Conservation (phyloP, 2,113 vertebrate genomes). For the Plotosus lineatus region DNA sequence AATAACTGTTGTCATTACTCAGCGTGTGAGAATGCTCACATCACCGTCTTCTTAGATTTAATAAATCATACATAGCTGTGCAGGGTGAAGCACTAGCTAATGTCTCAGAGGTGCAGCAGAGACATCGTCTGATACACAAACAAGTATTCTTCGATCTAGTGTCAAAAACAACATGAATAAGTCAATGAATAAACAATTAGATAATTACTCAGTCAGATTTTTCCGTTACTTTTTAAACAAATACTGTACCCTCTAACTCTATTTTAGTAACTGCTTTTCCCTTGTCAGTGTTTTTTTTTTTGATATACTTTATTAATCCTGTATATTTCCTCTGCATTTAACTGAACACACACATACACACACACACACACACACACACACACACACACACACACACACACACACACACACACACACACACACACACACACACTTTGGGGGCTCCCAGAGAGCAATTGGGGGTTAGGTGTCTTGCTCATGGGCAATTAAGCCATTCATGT, state of each 20-base stretch:
- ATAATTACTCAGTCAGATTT: background rate
- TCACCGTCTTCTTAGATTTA: conserved; percentile 40
- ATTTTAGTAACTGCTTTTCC: background rate
- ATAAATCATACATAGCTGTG: conserved; percentile 18
- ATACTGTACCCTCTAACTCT: background rate
- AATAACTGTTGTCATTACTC: background rate
- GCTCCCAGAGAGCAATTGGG: too few species aligned
- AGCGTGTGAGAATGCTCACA: conserved; percentile 43
- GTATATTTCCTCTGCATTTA: too few species aligned
- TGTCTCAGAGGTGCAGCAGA: background rate
- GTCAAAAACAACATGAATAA: background rate
- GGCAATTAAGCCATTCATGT: too few species aligned
- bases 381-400: too few species aligned
- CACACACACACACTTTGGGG: too few species aligned
- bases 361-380: too few species aligned
- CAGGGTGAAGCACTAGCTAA: background rate
- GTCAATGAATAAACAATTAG: background rate
- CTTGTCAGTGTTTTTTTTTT: background rate
- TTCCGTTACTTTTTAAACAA: background rate
- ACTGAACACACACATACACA: background rate
- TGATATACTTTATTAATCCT: too few species aligned
- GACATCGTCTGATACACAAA: background rate
- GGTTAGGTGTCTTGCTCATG: too few species aligned
- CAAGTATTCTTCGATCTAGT: background rate
- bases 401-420: too few species aligned